These are phyloP conservation scores for Chrysopilus asiliformis DNA, from an alignment of 2,888 invertebrate species.

Conservation along the genomic window DNA sequence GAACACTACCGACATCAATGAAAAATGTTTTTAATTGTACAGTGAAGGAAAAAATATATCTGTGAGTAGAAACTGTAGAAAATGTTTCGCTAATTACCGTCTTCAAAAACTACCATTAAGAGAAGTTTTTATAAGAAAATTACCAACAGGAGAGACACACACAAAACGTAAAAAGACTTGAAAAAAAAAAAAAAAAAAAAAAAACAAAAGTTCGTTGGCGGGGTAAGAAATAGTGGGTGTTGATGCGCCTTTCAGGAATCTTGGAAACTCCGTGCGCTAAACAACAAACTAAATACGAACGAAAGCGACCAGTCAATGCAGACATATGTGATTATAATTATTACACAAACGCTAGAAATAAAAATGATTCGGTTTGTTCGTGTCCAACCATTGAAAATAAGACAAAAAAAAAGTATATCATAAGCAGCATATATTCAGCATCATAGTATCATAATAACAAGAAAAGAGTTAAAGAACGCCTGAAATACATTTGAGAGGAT, in stretches of 20 bases:
- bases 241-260: conserved; percentile 7
- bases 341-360: conserved; percentile 12
- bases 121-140: neutral
- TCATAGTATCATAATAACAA: neutral
- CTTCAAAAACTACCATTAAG: conserved; percentile 4
- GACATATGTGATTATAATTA: conserved; percentile 15
- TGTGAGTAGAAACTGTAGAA: too few relatives aligned
- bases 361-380: neutral
- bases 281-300: too few relatives aligned
- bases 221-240: conserved; percentile 7
- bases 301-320: conserved; percentile 11
- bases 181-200: conserved; percentile 5
- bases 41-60: too few relatives aligned
- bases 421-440: neutral
- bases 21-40: too few relatives aligned
- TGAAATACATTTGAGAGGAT: conserved; percentile 8
- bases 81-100: conserved; percentile 6
- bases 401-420: too few relatives aligned
- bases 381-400: neutral
- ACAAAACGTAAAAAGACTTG: too few relatives aligned
- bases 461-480: conserved; percentile 7
- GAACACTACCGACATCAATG: too few relatives aligned
- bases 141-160: too few relatives aligned
- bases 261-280: conserved; percentile 8
- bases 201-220: too few relatives aligned